These are phyloP conservation scores for Ailurus styani DNA, from an alignment of 2,113 vertebrate genomes.

Conservation along the genomic window DNA sequence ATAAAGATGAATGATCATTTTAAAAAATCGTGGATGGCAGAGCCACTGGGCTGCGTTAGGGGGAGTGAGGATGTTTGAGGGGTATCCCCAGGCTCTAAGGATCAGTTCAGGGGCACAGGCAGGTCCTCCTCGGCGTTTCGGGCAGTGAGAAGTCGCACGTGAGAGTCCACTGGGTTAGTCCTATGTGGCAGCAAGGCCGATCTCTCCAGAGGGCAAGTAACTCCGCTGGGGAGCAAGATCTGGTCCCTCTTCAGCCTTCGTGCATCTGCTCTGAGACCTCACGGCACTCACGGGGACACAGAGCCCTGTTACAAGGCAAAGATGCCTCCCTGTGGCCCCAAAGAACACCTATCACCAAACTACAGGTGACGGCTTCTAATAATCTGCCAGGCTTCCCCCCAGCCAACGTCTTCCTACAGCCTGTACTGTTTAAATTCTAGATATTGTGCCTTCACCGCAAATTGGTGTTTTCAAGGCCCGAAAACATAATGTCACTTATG, in stretches of 20 bases:
- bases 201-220: not conserved
- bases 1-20: not conserved
- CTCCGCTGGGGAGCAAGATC: not conserved
- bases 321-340: not conserved
- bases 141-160: not conserved
- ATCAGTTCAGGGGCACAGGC: not conserved
- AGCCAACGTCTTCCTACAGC: not conserved
- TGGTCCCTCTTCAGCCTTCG: not conserved
- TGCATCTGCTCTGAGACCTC: not conserved
- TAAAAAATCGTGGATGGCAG: not conserved
- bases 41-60: rapidly evolving
- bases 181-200: not conserved
- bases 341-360: not conserved
- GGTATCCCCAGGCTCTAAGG: not conserved
- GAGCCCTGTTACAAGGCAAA: not conserved
- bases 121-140: not conserved
- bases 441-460: not conserved
- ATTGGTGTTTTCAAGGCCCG: not conserved
- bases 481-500: not conserved
- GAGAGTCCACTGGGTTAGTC: not conserved
- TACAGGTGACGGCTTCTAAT: not conserved
- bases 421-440: not conserved
- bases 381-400: not conserved
- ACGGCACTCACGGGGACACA: not conserved
- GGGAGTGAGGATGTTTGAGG: not conserved